Evolutionary conservation across 2,888 invertebrate species (phyloP), one percentile per base, ranked within the genome.

Genomic region (Cryptophagus acutangulus): DNA sequence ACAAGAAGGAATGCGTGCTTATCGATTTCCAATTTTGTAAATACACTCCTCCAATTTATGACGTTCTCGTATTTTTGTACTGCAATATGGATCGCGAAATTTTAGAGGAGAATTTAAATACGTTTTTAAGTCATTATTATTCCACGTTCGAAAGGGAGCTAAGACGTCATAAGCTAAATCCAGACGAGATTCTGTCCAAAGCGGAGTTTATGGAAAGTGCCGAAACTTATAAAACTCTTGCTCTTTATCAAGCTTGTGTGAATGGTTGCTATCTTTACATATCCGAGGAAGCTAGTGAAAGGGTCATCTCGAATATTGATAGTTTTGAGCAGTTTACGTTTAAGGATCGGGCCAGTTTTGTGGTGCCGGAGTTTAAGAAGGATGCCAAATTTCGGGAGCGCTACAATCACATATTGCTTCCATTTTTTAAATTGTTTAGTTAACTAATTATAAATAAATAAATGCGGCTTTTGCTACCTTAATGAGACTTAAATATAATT

Each of bases 1-100:
- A 65, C 12, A 53, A 67, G 17, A 64, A 66, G 0, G 59, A 58
- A 18, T 81, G 82, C 49, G 59, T 79, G 18, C 59, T 86, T 6
- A 76, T 87, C 2, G 86, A 86, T 62, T 86, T 79, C 55, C 85
- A 85, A 65, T 70, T 82, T 35, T 68, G 75, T 0, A 72, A 79
- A 16, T 84, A 79, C 58, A 75, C 76, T 8, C 82, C 84, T 0
- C 78, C 81, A 1, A 75, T 77, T 16, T 70, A 78, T 20, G 85
- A 86, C 52, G 67, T 81, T 1, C 72, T 77, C 61, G 62, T 74
- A 16, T 65, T 77, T 15, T 62, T 82, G 1, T 74, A 74, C 54
- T 70, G 79, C 36, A 77, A 76, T 53, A 64, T 77, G 17, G 69
- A 74, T 9, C 63, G 68, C 1, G 61, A 63, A 35, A 71, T 73